Evolutionary conservation across 1,140 invertebrate genomes (phyloP).

Genomic region (Aporrectodea caliginosa): DNA sequence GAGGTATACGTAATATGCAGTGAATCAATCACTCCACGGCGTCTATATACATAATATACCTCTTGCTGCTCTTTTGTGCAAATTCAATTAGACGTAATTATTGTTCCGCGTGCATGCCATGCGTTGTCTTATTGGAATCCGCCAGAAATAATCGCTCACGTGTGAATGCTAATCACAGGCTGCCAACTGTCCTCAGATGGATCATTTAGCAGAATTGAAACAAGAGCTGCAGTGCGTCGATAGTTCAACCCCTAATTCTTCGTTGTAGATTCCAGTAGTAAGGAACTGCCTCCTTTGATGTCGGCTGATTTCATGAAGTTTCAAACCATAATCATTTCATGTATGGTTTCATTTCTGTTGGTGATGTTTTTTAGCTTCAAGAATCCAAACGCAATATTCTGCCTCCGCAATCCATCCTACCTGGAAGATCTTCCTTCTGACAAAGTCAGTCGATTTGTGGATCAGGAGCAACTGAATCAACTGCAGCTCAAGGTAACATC

Average conservation of each 20-base stretch:
- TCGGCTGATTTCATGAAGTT: background rate
- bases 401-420: constrained; percentile 41
- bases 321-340: background rate
- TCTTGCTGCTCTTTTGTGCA: no score
- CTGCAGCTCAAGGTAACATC: constrained; percentile 48
- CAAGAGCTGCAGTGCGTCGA: background rate
- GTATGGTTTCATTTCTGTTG: background rate
- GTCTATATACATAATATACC: no score
- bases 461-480: constrained; percentile 36
- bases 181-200: no score
- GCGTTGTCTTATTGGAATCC: no score
- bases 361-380: constrained; percentile 36
- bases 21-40: no score
- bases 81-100: no score
- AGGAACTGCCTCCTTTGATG: no score
- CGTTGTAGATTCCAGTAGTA: no score
- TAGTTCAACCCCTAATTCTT: background rate
- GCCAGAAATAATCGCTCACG: no score
- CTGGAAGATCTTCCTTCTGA: constrained; percentile 41
- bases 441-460: constrained; percentile 41
- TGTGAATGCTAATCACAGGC: no score
- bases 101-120: no score
- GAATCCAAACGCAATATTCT: constrained; percentile 51
- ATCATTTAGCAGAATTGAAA: background rate
- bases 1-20: no score